Conservation (phyloP, 2,888 invertebrate genomes). For the Parascotia fuliginaria region DNA sequence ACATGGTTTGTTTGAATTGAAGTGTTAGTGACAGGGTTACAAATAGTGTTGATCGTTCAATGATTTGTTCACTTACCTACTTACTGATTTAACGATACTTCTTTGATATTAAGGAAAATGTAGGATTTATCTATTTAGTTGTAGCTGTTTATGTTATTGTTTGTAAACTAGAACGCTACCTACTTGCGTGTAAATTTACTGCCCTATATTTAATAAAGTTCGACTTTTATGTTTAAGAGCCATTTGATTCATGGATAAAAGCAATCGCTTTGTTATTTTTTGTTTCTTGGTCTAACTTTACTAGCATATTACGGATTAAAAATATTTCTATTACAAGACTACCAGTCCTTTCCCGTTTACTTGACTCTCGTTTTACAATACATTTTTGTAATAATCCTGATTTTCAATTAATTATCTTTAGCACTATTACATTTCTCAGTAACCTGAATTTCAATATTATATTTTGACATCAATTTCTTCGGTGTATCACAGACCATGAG, state of each 20-base stretch:
- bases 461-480: constrained; percentile 36
- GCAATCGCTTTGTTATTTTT: too few species aligned
- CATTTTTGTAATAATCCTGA: not conserved
- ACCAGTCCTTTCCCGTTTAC: too few species aligned
- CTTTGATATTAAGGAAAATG: not conserved
- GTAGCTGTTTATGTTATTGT: not conserved
- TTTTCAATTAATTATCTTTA: not conserved
- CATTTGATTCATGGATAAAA: too few species aligned
- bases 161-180: too few species aligned
- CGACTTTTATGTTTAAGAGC: too few species aligned
- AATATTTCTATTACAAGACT: too few species aligned
- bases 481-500: constrained; percentile 33
- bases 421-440: constrained; percentile 26
- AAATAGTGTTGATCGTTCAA: constrained; percentile 3
- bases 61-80: not conserved
- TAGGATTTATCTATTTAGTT: not conserved
- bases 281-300: too few species aligned
- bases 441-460: constrained; percentile 31
- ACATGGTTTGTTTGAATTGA: constrained; percentile 11
- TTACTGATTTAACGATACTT: not conserved
- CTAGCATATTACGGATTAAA: too few species aligned
- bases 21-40: constrained; percentile 8
- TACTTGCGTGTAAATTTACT: too few species aligned
- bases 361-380: too few species aligned
- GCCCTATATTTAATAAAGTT: too few species aligned